A percentile compares a stretch with the other conserved stretches of the same genome.
phyloP scores from a whole-genome alignment of 2,888 invertebrate species.

The Acleris holmiana region DNA sequence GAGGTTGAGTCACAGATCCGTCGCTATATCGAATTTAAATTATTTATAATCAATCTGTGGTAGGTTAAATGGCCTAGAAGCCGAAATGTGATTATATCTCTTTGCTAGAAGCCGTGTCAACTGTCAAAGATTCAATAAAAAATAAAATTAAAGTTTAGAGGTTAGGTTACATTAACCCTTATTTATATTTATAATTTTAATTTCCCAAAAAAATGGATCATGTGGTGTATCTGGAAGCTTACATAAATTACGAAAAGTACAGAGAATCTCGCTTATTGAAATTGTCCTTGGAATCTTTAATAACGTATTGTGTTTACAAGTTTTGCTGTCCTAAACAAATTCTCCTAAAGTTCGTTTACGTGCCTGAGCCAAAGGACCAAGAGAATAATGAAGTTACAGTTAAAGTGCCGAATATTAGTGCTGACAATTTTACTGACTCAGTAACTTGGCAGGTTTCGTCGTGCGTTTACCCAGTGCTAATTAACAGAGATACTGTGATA shows the following conservation, averaged over 20 bases:
- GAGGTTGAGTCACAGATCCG: too few relatives aligned
- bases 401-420: constrained; percentile 56
- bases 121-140: too few relatives aligned
- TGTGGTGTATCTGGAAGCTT: constrained; percentile 60
- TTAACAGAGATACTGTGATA: constrained; percentile 85
- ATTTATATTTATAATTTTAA: not conserved
- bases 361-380: constrained; percentile 46
- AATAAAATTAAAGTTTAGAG: too few relatives aligned
- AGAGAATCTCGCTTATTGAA: constrained; percentile 47
- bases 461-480: constrained; percentile 87
- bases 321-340: constrained; percentile 79
- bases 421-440: constrained; percentile 60
- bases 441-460: constrained; percentile 77
- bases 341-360: constrained; percentile 70
- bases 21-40: too few relatives aligned
- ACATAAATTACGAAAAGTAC: constrained; percentile 50
- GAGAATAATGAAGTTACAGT: constrained; percentile 45
- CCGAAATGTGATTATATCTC: too few relatives aligned
- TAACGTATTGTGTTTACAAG: constrained; percentile 86
- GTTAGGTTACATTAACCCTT: too few relatives aligned
- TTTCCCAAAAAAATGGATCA: constrained; percentile 49
- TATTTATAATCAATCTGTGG: too few relatives aligned
- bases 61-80: too few relatives aligned
- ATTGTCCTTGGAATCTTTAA: constrained; percentile 85
- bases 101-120: too few relatives aligned